Conservation (phyloP, 2,888 invertebrate species). For the Lasioglossum morio region DNA sequence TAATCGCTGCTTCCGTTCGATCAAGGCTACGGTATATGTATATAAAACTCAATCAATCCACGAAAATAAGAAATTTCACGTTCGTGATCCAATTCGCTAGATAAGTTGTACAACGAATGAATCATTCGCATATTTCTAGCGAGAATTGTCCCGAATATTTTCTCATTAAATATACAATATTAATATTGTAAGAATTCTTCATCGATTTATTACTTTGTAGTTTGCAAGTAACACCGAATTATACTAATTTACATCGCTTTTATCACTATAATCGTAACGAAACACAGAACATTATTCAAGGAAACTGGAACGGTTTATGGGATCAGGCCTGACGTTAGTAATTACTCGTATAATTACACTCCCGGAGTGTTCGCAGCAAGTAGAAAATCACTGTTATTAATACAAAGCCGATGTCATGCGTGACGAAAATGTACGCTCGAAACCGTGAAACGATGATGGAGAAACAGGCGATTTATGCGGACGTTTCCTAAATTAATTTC, state of each 20-base stretch:
- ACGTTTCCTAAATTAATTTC: slow-evolving; percentile 23
- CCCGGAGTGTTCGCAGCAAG: background rate
- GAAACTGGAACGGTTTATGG: background rate
- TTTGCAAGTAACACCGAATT: background rate
- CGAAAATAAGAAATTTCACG: background rate
- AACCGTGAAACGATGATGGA: slow-evolving; percentile 25
- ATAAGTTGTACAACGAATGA: background rate
- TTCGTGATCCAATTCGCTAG: no score
- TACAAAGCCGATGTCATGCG: slow-evolving; percentile 23
- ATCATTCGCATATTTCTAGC: background rate
- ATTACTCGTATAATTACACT: slow-evolving; percentile 24
- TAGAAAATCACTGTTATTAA: slow-evolving; percentile 33
- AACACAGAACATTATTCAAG: background rate
- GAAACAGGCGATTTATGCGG: slow-evolving; percentile 4
- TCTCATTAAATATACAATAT: background rate
- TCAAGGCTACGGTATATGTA: background rate
- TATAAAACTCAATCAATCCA: background rate
- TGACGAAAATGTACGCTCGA: slow-evolving; percentile 17
- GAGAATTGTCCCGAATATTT: background rate
- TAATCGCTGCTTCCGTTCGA: slow-evolving; percentile 22
- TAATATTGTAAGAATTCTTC: background rate
- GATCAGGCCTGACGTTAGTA: background rate
- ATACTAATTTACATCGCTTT: background rate
- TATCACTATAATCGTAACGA: background rate
- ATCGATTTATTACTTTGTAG: background rate